Evolutionary conservation across 2,888 invertebrate species (phyloP).

Genomic region (Apodemia mormo): DNA sequence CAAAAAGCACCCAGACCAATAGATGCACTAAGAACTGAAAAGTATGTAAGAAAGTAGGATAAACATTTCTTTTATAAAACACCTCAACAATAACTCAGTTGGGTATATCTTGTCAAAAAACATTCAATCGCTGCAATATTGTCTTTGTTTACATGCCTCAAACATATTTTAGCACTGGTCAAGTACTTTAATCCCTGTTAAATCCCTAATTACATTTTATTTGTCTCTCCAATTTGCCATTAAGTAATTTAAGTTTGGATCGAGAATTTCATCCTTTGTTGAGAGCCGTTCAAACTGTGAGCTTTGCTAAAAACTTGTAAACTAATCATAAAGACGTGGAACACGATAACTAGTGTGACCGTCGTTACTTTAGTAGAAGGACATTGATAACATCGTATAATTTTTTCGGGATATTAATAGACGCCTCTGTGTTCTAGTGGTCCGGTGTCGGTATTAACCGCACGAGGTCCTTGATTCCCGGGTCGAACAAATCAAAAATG

Average conservation of each 20-base stretch:
- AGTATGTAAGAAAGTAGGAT: no score
- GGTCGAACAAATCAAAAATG: no score
- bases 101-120: no score
- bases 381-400: not conserved
- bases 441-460: no score
- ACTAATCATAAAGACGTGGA: constrained; percentile 14
- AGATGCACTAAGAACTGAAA: no score
- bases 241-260: not conserved
- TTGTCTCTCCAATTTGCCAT: not conserved
- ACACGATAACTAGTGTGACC: not conserved
- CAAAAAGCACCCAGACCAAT: no score
- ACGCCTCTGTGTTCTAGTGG: no score
- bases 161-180: no score
- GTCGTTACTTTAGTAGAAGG: not conserved
- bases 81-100: no score
- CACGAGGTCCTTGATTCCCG: no score
- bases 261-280: constrained; percentile 1
- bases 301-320: constrained; percentile 17
- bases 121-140: not conserved
- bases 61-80: no score
- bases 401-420: no score
- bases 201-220: not conserved
- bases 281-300: constrained; percentile 15
- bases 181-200: not conserved
- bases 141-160: not conserved